Evolutionary conservation across 2,797 vertebrate species (phyloP), one percentile per base, ranked within the genome.

Genomic region (Oreonectes daqikongensis): DNA sequence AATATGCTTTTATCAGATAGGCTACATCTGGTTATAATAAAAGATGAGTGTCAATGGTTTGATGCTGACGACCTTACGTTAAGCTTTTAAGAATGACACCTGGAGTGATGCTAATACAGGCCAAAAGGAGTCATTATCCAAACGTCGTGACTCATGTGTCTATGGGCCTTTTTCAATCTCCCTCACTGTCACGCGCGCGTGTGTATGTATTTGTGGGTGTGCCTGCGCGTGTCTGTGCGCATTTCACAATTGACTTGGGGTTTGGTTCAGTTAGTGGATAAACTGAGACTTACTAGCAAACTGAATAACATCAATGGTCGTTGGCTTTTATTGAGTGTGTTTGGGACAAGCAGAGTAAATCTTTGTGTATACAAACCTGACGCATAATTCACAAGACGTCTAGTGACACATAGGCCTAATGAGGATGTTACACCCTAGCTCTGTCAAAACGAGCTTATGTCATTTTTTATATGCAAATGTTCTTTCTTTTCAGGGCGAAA

Each of bases 401-500:
- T 38, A 50, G 30, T 76, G 65, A 50, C 42, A 61, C 42, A 60
- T 69, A n/a, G n/a, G n/a, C n/a, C 69, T 76, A 48, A 42, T 48
- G 44, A 61, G 20, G n/a, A 59, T 26, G 32, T 60, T 50, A 64
- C 50, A 65, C 18, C 30, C 60, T 52, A 60, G 24, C 55, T 30
- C 15, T 24, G 42, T 30, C 20, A 69, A 32, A 32, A 14, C 5
- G n/a, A 55, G n/a, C 1, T 11, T 30, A 50, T 22, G 6, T 50
- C 17, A 17, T 20, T n/a, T n/a, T n/a, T n/a, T n/a, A n/a, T n/a
- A n/a, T n/a, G 7, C 63, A 24, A 67, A 28, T 52, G 4, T 57
- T 59, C 7, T 30, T 30, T 65, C 2, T 66, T 40, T 63, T 55
- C 48, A 97, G 95, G 95, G 92, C 88, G 24, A 96, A 95, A 81